Evolutionary conservation across 2,797 vertebrate species (phyloP).

Genomic region (Gastrophryne carolinensis): DNA sequence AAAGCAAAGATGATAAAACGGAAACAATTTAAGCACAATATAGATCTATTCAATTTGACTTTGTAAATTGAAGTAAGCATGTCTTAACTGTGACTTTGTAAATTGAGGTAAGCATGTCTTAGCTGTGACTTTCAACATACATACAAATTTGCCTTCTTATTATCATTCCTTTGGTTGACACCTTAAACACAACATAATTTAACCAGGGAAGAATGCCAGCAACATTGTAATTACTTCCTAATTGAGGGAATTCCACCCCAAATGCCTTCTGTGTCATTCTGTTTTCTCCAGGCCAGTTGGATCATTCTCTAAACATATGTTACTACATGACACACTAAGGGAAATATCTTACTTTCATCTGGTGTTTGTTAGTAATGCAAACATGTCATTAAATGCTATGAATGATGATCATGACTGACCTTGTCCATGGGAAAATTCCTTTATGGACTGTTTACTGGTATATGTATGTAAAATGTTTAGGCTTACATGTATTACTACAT

Average conservation of each 20-base stretch:
- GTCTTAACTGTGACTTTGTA: no score
- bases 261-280: constrained; percentile 40
- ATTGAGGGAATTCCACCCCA: constrained; percentile 33
- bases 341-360: constrained; percentile 39
- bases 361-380: constrained; percentile 50
- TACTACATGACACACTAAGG: constrained; percentile 38
- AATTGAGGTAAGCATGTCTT: constrained; percentile 7
- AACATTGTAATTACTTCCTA: constrained; percentile 44
- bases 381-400: constrained; percentile 45
- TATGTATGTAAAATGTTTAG: not conserved
- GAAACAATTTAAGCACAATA: no score
- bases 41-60: no score
- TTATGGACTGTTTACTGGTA: not conserved
- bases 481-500: not conserved
- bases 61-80: constrained; percentile 15
- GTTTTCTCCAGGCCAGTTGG: constrained; percentile 33
- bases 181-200: constrained; percentile 39
- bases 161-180: constrained; percentile 42
- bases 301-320: constrained; percentile 38
- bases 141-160: constrained; percentile 43
- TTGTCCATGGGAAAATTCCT: constrained; percentile 45
- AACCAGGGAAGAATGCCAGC: constrained; percentile 22
- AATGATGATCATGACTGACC: constrained; percentile 42
- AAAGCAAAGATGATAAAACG: no score
- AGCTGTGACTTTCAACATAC: constrained; percentile 11